Evolutionary conservation across 2,113 vertebrate genomes (phyloP), one percentile per base, ranked within the genome.

Genomic region (Saimiri boliviensis): DNA sequence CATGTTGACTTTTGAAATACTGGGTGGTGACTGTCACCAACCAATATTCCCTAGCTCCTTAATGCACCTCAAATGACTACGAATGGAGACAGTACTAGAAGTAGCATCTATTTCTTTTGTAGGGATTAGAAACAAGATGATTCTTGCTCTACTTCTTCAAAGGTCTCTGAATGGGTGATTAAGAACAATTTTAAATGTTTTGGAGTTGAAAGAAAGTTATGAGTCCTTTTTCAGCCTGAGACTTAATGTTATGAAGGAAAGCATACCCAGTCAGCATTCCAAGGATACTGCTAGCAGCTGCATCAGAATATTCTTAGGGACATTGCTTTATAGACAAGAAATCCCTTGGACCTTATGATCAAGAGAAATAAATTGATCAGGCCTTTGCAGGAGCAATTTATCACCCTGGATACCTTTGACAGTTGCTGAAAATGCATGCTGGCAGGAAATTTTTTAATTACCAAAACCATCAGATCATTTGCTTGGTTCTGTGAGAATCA

Each of bases 381-480:
- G 47, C 58, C 23, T 52, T 86, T 54, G 12, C 13, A 94, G 82
- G 56, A 95, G n/a, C 52, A 86, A 1, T 93, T 92, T 94, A 79
- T 94, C 81, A 87, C 42, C 89, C 58, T 94, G 42, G 37, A 58
- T 93, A 91, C 60, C 58, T 94, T 94, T 91, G 83, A 73, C 77
- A 79, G 52, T 95, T 97, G 86, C 89, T 96, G 73, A 96, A 97
- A 96, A 97, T 89, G 52, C 54, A 95, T 70, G 60, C 80, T 97
- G 89, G 82, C 80, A 83, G 89, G 54, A 92, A 91, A 66, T 60
- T 90, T 97, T 98, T 97, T 91, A 95, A 96, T 97, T 95, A 95
- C 91, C 68, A 70, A 94, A 95, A 93, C 77, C 77, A 96, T 91
- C 79, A 96, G 49, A 93, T 98, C 27, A 92, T 97, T 97, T 93